Percentiles rank a stretch among this genome's conserved stretches.
phyloP scores from a whole-genome alignment of 2,888 invertebrate species.

The Drosophila infuscata region DNA sequence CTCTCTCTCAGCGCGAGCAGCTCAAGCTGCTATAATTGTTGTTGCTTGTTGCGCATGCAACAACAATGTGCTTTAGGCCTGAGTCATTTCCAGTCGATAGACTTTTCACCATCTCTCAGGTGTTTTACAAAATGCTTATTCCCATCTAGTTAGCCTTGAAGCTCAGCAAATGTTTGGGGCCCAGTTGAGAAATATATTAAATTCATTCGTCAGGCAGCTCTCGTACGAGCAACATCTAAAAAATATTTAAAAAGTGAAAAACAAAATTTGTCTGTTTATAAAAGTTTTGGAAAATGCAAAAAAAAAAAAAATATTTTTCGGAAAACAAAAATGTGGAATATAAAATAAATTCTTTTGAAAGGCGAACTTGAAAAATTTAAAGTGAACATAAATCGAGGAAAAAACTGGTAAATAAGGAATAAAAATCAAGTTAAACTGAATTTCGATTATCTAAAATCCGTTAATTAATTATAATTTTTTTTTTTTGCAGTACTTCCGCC shows the following conservation, averaged over 20 bases:
- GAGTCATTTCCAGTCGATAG: not conserved
- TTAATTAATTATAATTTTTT: no score
- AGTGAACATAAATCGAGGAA: no score
- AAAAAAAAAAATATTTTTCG: not conserved
- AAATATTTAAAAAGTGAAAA: not conserved
- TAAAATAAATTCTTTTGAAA: no score
- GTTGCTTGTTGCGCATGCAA: conserved; percentile 11
- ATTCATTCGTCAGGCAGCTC: not conserved
- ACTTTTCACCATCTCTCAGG: not conserved
- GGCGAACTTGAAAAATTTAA: no score
- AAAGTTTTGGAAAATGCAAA: no score
- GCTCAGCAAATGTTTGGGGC: not conserved
- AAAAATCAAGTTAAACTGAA: no score
- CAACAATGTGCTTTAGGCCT: not conserved
- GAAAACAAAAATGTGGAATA: not conserved
- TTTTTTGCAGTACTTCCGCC: no score
- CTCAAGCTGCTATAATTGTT: conserved; percentile 3
- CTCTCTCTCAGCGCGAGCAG: conserved; percentile 2
- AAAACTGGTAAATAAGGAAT: no score
- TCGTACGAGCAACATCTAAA: conserved; percentile 5
- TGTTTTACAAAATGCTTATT: not conserved
- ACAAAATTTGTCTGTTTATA: not conserved
- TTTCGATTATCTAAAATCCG: no score
- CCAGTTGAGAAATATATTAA: no score
- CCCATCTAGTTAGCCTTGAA: conserved; percentile 17